Conservation (phyloP, 2,797 vertebrate species). For the Channa striata region DNA sequence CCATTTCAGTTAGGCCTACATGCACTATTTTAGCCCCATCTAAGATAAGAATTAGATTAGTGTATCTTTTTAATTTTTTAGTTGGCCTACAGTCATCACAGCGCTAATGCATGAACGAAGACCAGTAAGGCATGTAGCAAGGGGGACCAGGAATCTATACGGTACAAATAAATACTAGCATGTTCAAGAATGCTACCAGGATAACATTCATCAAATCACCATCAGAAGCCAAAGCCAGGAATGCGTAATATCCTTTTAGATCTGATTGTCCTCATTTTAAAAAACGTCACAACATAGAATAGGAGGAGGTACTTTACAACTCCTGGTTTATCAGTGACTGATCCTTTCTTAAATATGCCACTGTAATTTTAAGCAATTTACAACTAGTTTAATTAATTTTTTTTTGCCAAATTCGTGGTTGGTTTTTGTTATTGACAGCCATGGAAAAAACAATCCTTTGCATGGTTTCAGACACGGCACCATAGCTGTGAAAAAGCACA, state of each 20-base stretch:
- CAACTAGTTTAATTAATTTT: neutral
- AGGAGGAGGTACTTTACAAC: slow-evolving; percentile 31
- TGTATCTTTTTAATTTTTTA: neutral
- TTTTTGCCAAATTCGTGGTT: slow-evolving; percentile 13
- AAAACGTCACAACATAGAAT: slow-evolving; percentile 43
- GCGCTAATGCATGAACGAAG: slow-evolving; percentile 39
- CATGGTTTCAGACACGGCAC: slow-evolving; percentile 49
- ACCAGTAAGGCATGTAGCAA: slow-evolving; percentile 20
- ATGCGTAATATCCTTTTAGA: slow-evolving; percentile 51
- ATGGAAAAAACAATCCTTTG: slow-evolving; percentile 29
- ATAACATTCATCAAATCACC: slow-evolving; percentile 28
- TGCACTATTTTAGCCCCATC: slow-evolving; percentile 21
- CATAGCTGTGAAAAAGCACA: slow-evolving; percentile 10
- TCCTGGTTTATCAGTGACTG: slow-evolving; percentile 40
- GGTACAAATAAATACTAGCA: slow-evolving; percentile 31
- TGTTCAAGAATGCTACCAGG: slow-evolving; percentile 46
- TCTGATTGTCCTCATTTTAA: slow-evolving; percentile 57
- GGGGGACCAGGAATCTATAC: slow-evolving; percentile 40
- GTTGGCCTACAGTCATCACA: slow-evolving; percentile 14
- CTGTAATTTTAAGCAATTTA: slow-evolving; percentile 1
- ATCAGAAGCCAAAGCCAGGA: slow-evolving; percentile 34
- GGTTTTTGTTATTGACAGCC: slow-evolving; percentile 7
- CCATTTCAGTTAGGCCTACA: slow-evolving; percentile 50
- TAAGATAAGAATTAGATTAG: slow-evolving; percentile 21
- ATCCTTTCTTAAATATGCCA: slow-evolving; percentile 20